Conservation (phyloP, 1,140 invertebrate species). For the Globodera rostochiensis region DNA sequence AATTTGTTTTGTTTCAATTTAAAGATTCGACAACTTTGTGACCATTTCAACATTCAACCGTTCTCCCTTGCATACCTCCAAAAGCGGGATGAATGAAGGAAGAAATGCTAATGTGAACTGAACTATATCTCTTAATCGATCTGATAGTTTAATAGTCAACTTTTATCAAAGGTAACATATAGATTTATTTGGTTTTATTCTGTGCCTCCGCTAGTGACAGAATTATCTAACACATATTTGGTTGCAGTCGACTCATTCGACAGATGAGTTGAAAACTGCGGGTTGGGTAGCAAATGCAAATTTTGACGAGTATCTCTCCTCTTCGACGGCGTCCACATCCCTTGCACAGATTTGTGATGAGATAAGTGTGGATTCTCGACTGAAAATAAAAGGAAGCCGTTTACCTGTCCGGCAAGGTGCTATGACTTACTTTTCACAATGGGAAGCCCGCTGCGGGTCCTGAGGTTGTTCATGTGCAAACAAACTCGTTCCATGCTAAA, state of each 20-base stretch:
- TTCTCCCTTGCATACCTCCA: slow-evolving; percentile 12
- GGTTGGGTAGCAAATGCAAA: slow-evolving; percentile 24
- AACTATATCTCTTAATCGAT: neutral
- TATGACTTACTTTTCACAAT: slow-evolving; percentile 47
- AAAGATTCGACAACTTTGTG: slow-evolving; percentile 20
- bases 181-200: neutral
- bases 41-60: slow-evolving; percentile 27
- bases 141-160: slow-evolving; percentile 1
- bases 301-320: slow-evolving; percentile 40
- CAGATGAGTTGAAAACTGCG: slow-evolving; percentile 35
- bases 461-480: slow-evolving; percentile 47
- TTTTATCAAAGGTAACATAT: neutral
- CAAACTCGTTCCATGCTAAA: slow-evolving; percentile 46
- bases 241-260: slow-evolving; percentile 29
- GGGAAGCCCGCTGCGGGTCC: slow-evolving; percentile 42
- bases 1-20: neutral
- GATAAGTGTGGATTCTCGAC: slow-evolving; percentile 30
- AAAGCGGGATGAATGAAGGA: neutral
- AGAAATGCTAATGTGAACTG: neutral
- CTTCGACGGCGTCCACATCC: slow-evolving; percentile 42
- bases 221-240: slow-evolving; percentile 31
- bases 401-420: neutral
- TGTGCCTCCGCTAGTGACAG: neutral
- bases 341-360: slow-evolving; percentile 48
- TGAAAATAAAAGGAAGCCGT: neutral